These are phyloP conservation scores for Melitaea cinxia DNA, from an alignment of 1,140 invertebrate genomes.

Conservation along the genomic window DNA sequence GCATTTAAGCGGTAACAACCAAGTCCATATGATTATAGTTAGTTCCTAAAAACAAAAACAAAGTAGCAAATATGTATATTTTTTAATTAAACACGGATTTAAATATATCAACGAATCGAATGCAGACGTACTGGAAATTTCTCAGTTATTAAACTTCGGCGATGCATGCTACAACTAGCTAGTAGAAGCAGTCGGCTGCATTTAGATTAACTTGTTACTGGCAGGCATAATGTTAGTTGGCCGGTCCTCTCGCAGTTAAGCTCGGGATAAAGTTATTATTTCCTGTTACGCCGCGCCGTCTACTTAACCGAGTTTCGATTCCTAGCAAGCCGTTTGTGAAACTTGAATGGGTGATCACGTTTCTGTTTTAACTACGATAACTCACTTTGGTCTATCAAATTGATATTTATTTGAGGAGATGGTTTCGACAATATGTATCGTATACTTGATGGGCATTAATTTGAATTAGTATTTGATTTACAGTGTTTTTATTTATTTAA, in stretches of 20 bases:
- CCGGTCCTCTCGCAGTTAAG: slow-evolving; percentile 68
- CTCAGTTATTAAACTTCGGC: slow-evolving; percentile 70
- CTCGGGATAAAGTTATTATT: slow-evolving; percentile 78
- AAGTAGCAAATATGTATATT: background rate
- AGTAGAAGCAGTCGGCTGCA: slow-evolving; percentile 68
- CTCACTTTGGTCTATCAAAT: slow-evolving; percentile 56
- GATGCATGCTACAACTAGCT: slow-evolving; percentile 67
- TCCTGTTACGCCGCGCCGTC: slow-evolving; percentile 71
- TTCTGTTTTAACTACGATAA: slow-evolving; percentile 64
- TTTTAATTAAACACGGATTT: background rate
- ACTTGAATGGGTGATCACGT: slow-evolving; percentile 75
- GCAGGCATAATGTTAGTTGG: slow-evolving; percentile 79
- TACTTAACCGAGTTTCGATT: slow-evolving; percentile 77
- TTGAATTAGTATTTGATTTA: background rate
- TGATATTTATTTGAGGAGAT: slow-evolving; percentile 55
- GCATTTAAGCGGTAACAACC: too few relatives aligned
- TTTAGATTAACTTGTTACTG: slow-evolving; percentile 80
- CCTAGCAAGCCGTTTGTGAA: slow-evolving; percentile 65
- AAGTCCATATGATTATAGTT: too few relatives aligned
- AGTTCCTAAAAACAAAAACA: too few relatives aligned
- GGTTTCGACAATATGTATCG: slow-evolving; percentile 45
- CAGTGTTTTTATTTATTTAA: background rate
- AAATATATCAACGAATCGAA: background rate
- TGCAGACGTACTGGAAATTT: slow-evolving; percentile 51
- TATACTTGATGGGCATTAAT: slow-evolving; percentile 10